Conservation (phyloP, 2,113 vertebrate species). For the Bujurquina vittata region DNA sequence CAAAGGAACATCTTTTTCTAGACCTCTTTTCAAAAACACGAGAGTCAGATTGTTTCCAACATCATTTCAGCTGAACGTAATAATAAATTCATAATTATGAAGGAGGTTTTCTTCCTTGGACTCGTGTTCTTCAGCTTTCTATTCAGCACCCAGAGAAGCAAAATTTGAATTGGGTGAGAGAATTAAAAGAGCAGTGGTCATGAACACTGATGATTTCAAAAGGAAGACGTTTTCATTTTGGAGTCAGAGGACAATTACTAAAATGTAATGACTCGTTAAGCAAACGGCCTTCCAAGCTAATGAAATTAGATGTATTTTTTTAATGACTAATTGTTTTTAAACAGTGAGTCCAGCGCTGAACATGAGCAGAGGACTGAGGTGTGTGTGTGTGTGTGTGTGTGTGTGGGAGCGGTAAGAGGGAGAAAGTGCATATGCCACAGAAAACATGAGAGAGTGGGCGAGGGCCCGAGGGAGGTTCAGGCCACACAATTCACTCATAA, state of each 20-base stretch:
- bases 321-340: not conserved
- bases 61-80: not conserved
- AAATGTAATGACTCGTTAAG: not conserved
- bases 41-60: not conserved
- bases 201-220: not conserved
- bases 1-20: not conserved
- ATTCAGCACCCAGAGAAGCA: not conserved
- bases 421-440: conserved; percentile 2
- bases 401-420: not conserved
- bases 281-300: not conserved
- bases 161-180: not conserved
- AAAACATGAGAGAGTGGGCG: conserved; percentile 18
- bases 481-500: conserved; percentile 60
- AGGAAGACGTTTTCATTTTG: not conserved
- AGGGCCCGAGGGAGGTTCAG: conserved; percentile 35
- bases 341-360: not conserved
- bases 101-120: not conserved
- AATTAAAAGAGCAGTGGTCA: not conserved
- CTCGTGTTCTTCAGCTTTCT: not conserved
- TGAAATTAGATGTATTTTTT: not conserved
- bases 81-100: not conserved
- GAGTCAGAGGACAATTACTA: not conserved
- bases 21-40: not conserved
- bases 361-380: not conserved
- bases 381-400: not conserved